Percentiles rank a stretch among this genome's conserved stretches.
Evolutionary conservation across 2,113 vertebrate genomes (phyloP).

Genomic region (Pluvianellus socialis): DNA sequence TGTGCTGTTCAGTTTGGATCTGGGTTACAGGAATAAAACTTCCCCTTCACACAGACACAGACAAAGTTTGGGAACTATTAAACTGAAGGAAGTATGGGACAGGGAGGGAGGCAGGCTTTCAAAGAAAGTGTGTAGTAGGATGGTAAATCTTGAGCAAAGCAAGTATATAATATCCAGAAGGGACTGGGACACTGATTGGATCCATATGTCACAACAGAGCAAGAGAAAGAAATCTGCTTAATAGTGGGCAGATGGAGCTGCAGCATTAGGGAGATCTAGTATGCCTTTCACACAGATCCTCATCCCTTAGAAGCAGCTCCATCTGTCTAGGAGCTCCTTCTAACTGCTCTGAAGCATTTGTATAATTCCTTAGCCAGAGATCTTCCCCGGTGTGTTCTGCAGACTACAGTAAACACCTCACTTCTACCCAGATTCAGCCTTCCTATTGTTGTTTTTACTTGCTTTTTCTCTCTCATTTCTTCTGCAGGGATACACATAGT

Average conservation of each 20-base stretch:
- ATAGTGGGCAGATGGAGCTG: not conserved
- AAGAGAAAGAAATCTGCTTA: not conserved
- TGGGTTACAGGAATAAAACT: not conserved
- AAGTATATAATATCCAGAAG: not conserved
- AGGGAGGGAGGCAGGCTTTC: not conserved
- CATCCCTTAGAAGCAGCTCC: not conserved
- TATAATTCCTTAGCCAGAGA: not conserved
- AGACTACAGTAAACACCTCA: not conserved
- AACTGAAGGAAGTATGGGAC: not conserved
- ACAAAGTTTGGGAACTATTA: not conserved
- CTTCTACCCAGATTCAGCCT: not conserved
- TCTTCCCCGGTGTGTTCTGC: not conserved
- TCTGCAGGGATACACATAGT: not conserved
- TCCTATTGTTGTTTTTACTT: not conserved
- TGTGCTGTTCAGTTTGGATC: not conserved
- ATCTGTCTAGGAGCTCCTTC: not conserved
- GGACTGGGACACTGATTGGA: not conserved
- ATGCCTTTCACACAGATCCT: not conserved
- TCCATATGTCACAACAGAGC: slow-evolving; percentile 10
- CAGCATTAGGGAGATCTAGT: not conserved
- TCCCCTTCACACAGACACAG: not conserved
- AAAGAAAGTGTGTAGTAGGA: not conserved
- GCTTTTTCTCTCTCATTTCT: not conserved
- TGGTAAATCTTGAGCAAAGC: not conserved
- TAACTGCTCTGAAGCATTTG: not conserved